Percentiles rank a stretch among this genome's conserved stretches.
These are phyloP conservation scores for Apteryx mantelli DNA, from an alignment of 2,113 vertebrate genomes.

Conservation along the genomic window DNA sequence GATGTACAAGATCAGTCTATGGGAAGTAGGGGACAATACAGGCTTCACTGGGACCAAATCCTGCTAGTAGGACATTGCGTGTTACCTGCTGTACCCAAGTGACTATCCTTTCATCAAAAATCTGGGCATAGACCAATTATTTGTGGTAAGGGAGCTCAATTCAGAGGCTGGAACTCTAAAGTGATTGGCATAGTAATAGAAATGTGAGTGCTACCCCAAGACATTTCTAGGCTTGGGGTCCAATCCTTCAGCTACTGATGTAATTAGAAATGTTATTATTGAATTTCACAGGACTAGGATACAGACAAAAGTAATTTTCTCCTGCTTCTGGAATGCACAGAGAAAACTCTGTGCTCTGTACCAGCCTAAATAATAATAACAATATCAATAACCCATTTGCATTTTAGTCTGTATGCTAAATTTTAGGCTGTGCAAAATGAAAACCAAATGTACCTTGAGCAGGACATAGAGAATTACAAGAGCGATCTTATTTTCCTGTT, in stretches of 20 bases:
- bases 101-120: neutral
- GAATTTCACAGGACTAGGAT: neutral
- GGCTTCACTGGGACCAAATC: neutral
- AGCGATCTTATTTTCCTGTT: neutral
- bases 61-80: fast-evolving
- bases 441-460: fast-evolving
- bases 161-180: neutral
- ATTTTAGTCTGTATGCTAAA: neutral
- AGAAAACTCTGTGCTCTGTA: neutral
- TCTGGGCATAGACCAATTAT: neutral
- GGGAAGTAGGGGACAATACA: neutral
- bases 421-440: neutral
- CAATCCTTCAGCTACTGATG: neutral
- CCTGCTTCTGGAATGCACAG: neutral
- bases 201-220: neutral
- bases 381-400: neutral
- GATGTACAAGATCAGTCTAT: fast-evolving
- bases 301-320: neutral
- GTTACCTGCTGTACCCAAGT: neutral
- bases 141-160: neutral
- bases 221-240: neutral
- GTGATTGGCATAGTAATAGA: neutral
- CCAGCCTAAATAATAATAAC: neutral
- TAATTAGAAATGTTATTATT: neutral
- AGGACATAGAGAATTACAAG: neutral